Evolutionary conservation across 2,797 vertebrate genomes (phyloP).

Genomic region (Catostomus latipinnis): DNA sequence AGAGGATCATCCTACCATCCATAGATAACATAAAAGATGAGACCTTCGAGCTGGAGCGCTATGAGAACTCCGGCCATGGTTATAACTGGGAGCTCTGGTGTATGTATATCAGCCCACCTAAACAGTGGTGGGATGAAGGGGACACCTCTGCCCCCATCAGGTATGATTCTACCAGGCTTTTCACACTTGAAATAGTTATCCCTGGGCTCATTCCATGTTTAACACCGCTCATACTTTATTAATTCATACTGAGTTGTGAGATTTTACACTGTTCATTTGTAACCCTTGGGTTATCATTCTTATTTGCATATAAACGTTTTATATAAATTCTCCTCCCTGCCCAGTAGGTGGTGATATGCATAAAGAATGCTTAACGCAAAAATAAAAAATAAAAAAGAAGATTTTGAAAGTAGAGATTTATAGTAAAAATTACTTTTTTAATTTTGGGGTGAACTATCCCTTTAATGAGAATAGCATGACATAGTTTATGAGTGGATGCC

Average conservation of each 20-base stretch:
- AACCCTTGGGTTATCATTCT: neutral
- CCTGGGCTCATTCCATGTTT: neutral
- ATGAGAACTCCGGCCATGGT: conserved; percentile 93
- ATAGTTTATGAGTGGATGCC: too few species aligned
- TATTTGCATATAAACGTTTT: too few species aligned
- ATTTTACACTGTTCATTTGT: neutral
- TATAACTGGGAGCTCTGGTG: conserved; percentile 99
- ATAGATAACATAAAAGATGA: conserved; percentile 99
- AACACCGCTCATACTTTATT: neutral
- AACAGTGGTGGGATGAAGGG: conserved; percentile 95
- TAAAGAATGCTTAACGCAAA: too few species aligned
- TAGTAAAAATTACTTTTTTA: too few species aligned
- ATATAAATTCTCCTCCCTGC: too few species aligned
- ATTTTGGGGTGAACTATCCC: too few species aligned
- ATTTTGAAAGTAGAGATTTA: too few species aligned
- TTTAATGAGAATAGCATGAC: too few species aligned
- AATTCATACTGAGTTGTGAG: neutral
- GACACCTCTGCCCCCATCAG: conserved; percentile 94
- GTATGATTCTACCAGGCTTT: conserved; percentile 63
- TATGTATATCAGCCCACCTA: conserved; percentile 97
- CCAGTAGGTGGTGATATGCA: too few species aligned
- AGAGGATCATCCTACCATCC: conserved; percentile 91
- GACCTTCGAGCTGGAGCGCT: conserved; percentile 93
- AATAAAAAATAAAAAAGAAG: too few species aligned
- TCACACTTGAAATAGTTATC: neutral